phyloP scores from a whole-genome alignment of 2,113 vertebrate genomes.

The Podarcis cretensis region DNA sequence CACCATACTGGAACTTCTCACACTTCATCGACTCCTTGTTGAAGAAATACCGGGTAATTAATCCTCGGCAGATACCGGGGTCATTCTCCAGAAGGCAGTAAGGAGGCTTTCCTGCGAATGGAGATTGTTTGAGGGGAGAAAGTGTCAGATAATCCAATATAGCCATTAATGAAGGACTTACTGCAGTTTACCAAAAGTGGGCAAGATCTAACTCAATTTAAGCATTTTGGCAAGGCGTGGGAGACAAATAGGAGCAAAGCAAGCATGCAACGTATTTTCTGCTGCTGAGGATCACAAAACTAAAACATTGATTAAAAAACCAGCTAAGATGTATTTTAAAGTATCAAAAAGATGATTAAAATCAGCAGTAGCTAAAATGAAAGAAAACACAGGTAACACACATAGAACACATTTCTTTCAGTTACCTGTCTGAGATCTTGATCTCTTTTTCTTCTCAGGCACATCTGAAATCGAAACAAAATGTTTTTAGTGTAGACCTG shows the following conservation, averaged over 20 bases:
- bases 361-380: too few relatives aligned
- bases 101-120: constrained; percentile 79
- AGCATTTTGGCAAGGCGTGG: too few relatives aligned
- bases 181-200: neutral
- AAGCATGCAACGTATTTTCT: too few relatives aligned
- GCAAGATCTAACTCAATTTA: neutral
- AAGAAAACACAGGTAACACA: neutral
- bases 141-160: neutral
- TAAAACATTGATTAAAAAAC: too few relatives aligned
- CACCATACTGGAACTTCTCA: constrained; percentile 87
- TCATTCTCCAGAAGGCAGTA: constrained; percentile 86
- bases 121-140: neutral
- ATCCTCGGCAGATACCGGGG: constrained; percentile 85
- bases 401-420: neutral
- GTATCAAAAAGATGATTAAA: too few relatives aligned
- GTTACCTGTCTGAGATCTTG: constrained; percentile 57
- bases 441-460: neutral
- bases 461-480: constrained; percentile 52
- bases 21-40: constrained; percentile 78
- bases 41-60: constrained; percentile 87
- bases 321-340: too few relatives aligned
- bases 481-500: neutral
- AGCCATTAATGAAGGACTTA: neutral
- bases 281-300: too few relatives aligned
- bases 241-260: too few relatives aligned